phyloP scores from a whole-genome alignment of 2,888 invertebrate species.

The Cephus sareptanus region DNA sequence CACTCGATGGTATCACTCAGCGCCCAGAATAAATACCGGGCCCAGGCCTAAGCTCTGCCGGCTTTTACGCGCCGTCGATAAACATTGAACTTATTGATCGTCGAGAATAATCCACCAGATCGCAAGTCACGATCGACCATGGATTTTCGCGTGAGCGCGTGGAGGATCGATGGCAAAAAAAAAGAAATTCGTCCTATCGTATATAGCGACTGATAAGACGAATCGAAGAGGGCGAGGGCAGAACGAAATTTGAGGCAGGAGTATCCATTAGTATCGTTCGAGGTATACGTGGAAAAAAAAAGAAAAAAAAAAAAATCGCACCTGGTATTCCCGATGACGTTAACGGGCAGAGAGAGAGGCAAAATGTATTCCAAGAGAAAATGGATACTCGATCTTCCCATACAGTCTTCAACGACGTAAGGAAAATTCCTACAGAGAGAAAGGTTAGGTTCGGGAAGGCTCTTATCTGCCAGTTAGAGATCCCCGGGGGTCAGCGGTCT shows the following conservation, averaged over 20 bases:
- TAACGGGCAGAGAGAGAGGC: neutral
- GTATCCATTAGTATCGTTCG: neutral
- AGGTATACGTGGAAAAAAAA: neutral
- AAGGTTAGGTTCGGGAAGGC: neutral
- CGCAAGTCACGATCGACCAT: neutral
- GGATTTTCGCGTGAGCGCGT: neutral
- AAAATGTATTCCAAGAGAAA: neutral
- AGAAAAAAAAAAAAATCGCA: neutral
- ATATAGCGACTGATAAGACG: neutral
- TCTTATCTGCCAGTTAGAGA: neutral
- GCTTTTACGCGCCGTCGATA: neutral
- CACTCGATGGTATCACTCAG: neutral
- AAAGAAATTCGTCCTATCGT: neutral
- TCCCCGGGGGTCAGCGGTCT: slow-evolving; percentile 2
- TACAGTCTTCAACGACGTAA: neutral
- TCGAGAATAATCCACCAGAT: neutral
- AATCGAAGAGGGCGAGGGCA: neutral
- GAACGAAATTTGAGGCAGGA: neutral
- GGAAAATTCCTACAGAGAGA: neutral
- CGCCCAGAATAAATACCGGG: neutral
- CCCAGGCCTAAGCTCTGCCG: neutral
- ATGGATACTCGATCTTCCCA: neutral
- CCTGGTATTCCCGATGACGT: neutral
- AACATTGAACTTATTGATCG: neutral
- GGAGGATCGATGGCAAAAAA: neutral